Percentiles rank a stretch among this genome's conserved stretches.
Evolutionary conservation across 2,113 vertebrate genomes (phyloP).

Genomic region (Neogale vison): DNA sequence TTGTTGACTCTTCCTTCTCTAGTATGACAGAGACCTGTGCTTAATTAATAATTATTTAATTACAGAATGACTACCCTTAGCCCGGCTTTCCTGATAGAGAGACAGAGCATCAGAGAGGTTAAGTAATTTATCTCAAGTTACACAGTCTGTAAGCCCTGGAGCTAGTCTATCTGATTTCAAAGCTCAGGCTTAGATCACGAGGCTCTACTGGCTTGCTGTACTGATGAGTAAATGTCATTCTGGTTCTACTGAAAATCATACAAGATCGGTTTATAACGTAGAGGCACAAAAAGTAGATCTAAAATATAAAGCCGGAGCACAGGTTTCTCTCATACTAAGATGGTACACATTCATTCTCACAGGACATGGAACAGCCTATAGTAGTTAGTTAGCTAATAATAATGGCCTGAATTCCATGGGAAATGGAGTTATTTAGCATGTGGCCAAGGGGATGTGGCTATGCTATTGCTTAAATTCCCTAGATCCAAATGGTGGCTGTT

Average conservation of each 20-base stretch:
- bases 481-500: background rate
- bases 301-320: background rate
- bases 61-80: background rate
- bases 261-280: background rate
- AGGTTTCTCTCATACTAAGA: background rate
- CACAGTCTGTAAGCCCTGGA: background rate
- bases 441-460: background rate
- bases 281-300: background rate
- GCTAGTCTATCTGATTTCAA: background rate
- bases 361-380: background rate
- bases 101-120: background rate
- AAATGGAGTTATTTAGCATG: background rate
- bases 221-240: background rate
- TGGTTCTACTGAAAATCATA: background rate
- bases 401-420: background rate
- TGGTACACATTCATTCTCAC: background rate
- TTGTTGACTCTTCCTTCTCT: background rate
- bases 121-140: background rate
- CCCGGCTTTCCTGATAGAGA: background rate
- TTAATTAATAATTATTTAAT: background rate
- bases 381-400: background rate
- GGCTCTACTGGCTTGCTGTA: background rate
- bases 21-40: background rate
- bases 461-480: background rate
- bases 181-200: background rate